Conservation (phyloP, 2,797 vertebrate species). For the Alcedo atthis region DNA sequence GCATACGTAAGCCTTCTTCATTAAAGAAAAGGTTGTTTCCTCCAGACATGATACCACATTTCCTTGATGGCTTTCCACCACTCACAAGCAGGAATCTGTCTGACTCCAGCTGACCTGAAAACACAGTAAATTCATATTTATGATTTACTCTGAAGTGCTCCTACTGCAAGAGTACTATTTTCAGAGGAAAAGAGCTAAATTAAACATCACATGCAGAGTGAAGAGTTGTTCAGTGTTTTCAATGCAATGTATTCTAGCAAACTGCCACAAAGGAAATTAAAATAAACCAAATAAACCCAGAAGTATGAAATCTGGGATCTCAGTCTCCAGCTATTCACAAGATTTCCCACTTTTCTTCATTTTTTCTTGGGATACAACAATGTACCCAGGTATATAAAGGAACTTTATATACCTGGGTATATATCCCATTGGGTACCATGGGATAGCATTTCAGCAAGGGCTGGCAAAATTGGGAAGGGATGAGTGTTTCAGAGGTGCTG, state of each 20-base stretch:
- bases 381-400: not conserved
- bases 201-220: not conserved
- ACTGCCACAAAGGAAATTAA: not conserved
- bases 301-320: not conserved
- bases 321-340: not conserved
- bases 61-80: constrained; percentile 95
- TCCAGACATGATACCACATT: constrained; percentile 96
- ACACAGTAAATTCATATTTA: constrained; percentile 54
- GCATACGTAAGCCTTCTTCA: constrained; percentile 94
- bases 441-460: not conserved
- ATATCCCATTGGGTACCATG: not conserved
- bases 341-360: not conserved
- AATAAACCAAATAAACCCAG: not conserved
- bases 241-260: not conserved
- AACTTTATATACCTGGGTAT: too few species aligned
- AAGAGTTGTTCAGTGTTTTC: not conserved
- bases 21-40: constrained; percentile 98
- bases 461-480: not conserved
- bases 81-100: constrained; percentile 91
- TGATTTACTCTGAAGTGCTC: not conserved
- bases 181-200: constrained; percentile 9
- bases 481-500: not conserved
- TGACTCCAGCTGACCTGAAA: constrained; percentile 86
- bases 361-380: not conserved
- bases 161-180: constrained; percentile 3